Evolutionary conservation across 2,888 invertebrate species (phyloP), one percentile per base, ranked within the genome.

Genomic region (Microchrysa polita): DNA sequence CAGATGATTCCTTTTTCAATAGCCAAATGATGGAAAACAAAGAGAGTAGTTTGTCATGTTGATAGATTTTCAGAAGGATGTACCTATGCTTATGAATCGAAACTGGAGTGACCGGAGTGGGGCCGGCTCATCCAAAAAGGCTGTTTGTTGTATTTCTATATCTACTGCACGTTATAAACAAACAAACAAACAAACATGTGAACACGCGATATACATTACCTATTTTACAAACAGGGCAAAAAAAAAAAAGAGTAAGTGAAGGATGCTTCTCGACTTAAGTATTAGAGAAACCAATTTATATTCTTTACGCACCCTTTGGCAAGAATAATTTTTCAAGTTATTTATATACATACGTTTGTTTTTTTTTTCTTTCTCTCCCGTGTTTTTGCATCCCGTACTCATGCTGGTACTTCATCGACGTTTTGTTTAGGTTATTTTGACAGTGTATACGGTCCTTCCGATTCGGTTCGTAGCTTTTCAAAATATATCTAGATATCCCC

Each of bases 261-360:
- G 69, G 18, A n/a, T 69, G 40, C 55, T 55, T 34, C 20, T 18
- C 16, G 40, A 69, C 55, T 40, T 34, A 69, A 69, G 55, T 55
- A 69, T 69, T 55, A 69, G 55, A 23, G 67, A 69, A 52, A 59
- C 73, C 75, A 73, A 75, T 75, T 75, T 75, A 75, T 75, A 75
- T 75, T 75, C 73, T 60, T 74, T 75, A 75, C 75, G 73, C 75
- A 75, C 73, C 69, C 75, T 63, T 73, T 67, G 73, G 65, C 73
- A 74, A 57, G 72, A 73, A 74, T 74, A 74, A 74, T 74, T 74
- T 75, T 73, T 73, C 73, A 73, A 75, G 75, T 73, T 75, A 74
- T 74, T 74, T 74, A 75, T 75, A 73, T 65, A 55, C 69, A n/a
- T n/a, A n/a, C n/a, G n/a, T n/a, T n/a, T n/a, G 2, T 40, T 61